Percentiles rank a stretch among this genome's conserved stretches.
Evolutionary conservation across 2,113 vertebrate genomes (phyloP).

Genomic region (Macrotus californicus): DNA sequence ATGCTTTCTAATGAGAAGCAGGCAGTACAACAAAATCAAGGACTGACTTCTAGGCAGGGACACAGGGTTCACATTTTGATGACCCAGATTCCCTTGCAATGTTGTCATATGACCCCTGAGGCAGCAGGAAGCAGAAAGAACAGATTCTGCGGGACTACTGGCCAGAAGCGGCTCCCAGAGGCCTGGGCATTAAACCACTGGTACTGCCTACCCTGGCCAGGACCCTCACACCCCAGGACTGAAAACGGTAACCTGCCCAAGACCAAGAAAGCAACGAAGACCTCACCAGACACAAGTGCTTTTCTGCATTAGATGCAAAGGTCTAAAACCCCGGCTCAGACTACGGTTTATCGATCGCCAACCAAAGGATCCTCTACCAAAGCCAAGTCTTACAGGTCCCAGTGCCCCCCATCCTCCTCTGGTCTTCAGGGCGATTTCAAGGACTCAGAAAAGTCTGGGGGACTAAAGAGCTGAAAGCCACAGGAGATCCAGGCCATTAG

Average conservation of each 20-base stretch:
- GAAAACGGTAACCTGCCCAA: background rate
- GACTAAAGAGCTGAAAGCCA: background rate
- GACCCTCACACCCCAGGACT: background rate
- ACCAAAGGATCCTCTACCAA: background rate
- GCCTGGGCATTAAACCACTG: background rate
- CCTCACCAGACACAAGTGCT: background rate
- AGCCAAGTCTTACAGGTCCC: background rate
- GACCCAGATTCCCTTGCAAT: conserved; percentile 49
- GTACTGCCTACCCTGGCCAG: background rate
- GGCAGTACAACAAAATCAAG: conserved; percentile 25
- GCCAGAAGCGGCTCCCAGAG: background rate
- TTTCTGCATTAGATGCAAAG: background rate
- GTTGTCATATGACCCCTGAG: conserved; percentile 42
- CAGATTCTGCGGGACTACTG: background rate
- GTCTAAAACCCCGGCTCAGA: background rate
- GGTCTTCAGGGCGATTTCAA: background rate
- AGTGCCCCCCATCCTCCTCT: background rate
- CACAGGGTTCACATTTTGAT: conserved; percentile 50
- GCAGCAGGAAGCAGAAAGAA: conserved; percentile 5
- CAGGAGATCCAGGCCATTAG: background rate
- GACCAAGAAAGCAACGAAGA: background rate
- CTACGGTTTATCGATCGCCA: background rate
- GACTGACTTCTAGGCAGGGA: conserved; percentile 26
- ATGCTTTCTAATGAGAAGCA: conserved; percentile 28
- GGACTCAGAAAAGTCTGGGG: background rate